Percentiles rank a stretch among this genome's conserved stretches.
These are phyloP conservation scores for Rhogogaster chlorosoma DNA, from an alignment of 2,888 invertebrate species.

Conservation along the genomic window DNA sequence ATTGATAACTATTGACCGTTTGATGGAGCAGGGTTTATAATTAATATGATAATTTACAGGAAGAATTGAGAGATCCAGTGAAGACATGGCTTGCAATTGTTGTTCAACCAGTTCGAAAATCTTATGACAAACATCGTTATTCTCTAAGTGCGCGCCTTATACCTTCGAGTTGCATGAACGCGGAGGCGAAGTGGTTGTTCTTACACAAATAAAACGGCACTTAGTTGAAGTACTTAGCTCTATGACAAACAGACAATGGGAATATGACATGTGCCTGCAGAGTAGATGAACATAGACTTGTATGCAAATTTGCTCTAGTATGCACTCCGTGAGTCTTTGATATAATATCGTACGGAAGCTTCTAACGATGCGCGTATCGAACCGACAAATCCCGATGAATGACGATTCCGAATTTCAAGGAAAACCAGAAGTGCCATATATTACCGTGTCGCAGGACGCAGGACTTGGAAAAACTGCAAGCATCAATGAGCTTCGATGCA, in stretches of 20 bases:
- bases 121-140: conserved; percentile 36
- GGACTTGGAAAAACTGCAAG: background rate
- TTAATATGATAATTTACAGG: background rate
- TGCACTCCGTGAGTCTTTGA: conserved; percentile 62
- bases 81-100: conserved; percentile 1
- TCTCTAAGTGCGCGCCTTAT: conserved; percentile 1
- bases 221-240: conserved; percentile 73
- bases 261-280: conserved; percentile 73
- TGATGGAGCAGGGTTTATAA: background rate
- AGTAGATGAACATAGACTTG: conserved; percentile 67
- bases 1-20: conserved; percentile 15
- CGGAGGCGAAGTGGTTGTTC: conserved; percentile 72
- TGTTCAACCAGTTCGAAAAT: conserved; percentile 7
- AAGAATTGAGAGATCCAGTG: background rate
- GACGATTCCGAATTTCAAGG: background rate
- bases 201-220: conserved; percentile 77
- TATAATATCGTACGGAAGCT: conserved; percentile 27
- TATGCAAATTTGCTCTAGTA: conserved; percentile 72
- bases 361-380: background rate
- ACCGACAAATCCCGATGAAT: background rate
- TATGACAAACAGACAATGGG: conserved; percentile 75
- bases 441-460: background rate
- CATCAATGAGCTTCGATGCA: background rate
- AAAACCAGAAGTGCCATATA: background rate
- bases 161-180: conserved; percentile 15